phyloP scores from a whole-genome alignment of 2,113 vertebrate species.

The Gorsachius goisagi region DNA sequence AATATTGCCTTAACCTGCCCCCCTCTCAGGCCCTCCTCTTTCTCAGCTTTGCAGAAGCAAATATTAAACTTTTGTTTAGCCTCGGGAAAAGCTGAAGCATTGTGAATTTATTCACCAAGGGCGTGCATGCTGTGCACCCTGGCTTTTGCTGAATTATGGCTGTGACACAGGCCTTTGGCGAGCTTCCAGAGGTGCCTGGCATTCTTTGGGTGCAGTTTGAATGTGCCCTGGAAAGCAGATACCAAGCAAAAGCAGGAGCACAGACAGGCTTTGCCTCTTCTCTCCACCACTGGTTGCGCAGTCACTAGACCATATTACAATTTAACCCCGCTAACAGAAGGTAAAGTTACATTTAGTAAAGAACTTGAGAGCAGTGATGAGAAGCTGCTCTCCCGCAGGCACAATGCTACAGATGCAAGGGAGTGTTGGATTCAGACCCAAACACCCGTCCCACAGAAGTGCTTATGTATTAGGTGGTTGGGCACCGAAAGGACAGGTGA shows the following conservation, averaged over 20 bases:
- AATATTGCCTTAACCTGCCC: neutral
- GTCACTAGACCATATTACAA: neutral
- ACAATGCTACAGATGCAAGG: neutral
- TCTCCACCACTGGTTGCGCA: neutral
- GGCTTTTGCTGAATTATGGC: neutral
- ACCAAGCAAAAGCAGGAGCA: neutral
- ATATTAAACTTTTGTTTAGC: neutral
- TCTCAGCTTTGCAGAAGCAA: neutral
- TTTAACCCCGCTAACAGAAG: neutral
- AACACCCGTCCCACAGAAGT: neutral
- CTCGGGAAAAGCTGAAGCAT: neutral
- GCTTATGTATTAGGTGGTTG: neutral
- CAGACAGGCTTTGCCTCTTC: neutral
- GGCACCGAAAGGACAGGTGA: neutral
- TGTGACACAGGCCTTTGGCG: neutral
- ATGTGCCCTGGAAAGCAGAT: neutral
- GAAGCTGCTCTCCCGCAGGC: neutral
- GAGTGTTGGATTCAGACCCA: neutral
- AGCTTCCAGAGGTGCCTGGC: slow-evolving; percentile 22
- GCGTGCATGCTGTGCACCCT: neutral
- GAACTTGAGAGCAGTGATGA: neutral
- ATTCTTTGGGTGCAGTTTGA: neutral
- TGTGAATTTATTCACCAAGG: neutral
- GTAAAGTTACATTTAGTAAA: neutral
- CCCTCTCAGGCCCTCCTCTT: neutral